Evolutionary conservation across 2,797 vertebrate species (phyloP), one percentile per base, ranked within the genome.

Genomic region (Acrossocheilus fasciatus): DNA sequence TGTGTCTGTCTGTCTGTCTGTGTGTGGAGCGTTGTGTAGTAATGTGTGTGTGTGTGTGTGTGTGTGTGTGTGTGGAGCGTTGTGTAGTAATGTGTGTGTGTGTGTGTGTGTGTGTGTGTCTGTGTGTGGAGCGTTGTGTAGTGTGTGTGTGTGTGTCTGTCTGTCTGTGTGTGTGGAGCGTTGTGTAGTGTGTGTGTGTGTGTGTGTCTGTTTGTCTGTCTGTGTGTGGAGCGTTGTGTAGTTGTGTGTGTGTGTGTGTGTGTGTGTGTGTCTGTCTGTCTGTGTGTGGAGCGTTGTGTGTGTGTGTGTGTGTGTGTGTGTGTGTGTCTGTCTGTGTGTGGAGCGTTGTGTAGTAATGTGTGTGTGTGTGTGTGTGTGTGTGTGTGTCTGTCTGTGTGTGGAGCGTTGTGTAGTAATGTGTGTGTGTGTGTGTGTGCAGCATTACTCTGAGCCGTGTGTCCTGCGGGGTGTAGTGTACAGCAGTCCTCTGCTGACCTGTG

Each of bases 401-500:
- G 11, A 15, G 17, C 4, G 23, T 59, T 20, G 57, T 59, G 23
- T 59, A 59, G 54, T 59, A 59, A 11, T 36, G 34, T 36, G 36
- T 20, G 14, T 41, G 36, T 10, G 9, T 4, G 47, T 50, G 47
- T 81, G 39, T 62, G n/a, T 52, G n/a, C 70, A 95, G 95, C 93
- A 94, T 52, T 20, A 26, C 73, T 75, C 43, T 39, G 50, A 57
- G 75, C 75, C 30, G 52, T 77, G 75, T 77, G 75, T 77, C 18
- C 50, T 59, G 18, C 43, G 20, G 70, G 23, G 70, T n/a, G 18
- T 73, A 26, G 41, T n/a, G 23, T 73, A 47, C 41, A 73, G 70
- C 47, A 59, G 90, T 83, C 91, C 83, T 0, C 77, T 90, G 80
- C 93, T 50, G 93, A 92, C 88, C 84, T 90, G 89, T 91, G 80